phyloP scores from a whole-genome alignment of 2,113 vertebrate species.

The Hassar affinis region DNA sequence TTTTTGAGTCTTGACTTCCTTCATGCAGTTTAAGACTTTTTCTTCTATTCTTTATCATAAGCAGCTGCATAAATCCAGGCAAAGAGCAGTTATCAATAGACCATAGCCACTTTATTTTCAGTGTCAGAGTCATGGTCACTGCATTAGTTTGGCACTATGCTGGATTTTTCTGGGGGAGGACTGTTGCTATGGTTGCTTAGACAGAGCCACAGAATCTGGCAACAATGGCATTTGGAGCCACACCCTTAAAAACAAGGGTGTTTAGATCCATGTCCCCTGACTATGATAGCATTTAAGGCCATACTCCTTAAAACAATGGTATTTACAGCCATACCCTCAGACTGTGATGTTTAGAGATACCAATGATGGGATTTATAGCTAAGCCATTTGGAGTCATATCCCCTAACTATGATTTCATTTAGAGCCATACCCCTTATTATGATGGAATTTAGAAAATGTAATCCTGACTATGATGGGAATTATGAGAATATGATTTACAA shows the following conservation, averaged over 20 bases:
- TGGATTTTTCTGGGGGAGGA: neutral
- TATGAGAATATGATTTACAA: neutral
- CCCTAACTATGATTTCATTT: neutral
- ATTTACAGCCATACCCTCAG: neutral
- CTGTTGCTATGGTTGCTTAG: conserved; percentile 7
- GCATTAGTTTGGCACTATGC: conserved; percentile 1
- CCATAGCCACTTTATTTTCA: conserved; percentile 3
- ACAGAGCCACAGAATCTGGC: neutral
- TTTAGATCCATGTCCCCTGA: neutral
- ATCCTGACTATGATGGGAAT: neutral
- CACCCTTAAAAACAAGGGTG: neutral
- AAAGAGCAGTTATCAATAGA: neutral
- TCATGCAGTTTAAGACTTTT: neutral
- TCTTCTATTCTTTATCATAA: neutral
- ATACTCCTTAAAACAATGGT: neutral
- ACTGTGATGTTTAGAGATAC: too few relatives aligned
- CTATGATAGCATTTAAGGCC: neutral
- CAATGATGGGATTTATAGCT: neutral
- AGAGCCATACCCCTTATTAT: too few relatives aligned
- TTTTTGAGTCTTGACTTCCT: neutral
- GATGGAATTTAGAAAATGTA: too few relatives aligned
- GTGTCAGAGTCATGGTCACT: conserved; percentile 13
- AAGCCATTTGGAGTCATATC: neutral
- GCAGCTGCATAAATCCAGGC: neutral
- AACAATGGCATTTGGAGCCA: neutral